Evolutionary conservation across 2,113 vertebrate genomes (phyloP).

Genomic region (Pitta sordida): DNA sequence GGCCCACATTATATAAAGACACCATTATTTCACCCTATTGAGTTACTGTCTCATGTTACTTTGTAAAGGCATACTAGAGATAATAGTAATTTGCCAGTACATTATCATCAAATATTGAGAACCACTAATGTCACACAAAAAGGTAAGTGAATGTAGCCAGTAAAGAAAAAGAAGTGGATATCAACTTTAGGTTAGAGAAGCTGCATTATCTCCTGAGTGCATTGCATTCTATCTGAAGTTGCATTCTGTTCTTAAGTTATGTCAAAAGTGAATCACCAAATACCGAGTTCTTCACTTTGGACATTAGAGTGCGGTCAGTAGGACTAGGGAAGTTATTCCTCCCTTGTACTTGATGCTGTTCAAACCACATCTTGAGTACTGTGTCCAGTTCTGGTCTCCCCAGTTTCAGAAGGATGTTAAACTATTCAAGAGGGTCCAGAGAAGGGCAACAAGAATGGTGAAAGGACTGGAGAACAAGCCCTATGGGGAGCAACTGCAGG

Average conservation of each 20-base stretch:
- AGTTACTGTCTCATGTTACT: background rate
- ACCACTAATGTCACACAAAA: background rate
- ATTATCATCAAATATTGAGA: background rate
- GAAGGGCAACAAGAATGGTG: too few species aligned
- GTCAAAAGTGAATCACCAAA: background rate
- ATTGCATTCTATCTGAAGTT: background rate
- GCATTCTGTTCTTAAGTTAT: background rate
- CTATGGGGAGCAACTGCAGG: too few species aligned
- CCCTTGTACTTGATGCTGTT: too few species aligned
- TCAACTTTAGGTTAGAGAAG: background rate
- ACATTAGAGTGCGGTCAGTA: too few species aligned
- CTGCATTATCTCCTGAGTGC: background rate
- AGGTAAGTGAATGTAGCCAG: fast-evolving
- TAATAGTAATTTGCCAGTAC: background rate
- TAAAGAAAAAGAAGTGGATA: background rate
- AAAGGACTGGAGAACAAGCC: too few species aligned
- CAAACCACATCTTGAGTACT: too few species aligned
- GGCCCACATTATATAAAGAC: too few species aligned
- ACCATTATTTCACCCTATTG: background rate
- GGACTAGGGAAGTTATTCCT: too few species aligned
- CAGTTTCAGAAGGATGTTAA: too few species aligned
- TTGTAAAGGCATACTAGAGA: background rate
- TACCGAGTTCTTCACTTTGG: too few species aligned
- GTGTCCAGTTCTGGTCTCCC: too few species aligned
- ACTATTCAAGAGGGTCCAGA: too few species aligned